Base-by-base conservation (phyloP, 2,113 vertebrate genomes). In the Daphoenositta chrysoptera region DNA sequence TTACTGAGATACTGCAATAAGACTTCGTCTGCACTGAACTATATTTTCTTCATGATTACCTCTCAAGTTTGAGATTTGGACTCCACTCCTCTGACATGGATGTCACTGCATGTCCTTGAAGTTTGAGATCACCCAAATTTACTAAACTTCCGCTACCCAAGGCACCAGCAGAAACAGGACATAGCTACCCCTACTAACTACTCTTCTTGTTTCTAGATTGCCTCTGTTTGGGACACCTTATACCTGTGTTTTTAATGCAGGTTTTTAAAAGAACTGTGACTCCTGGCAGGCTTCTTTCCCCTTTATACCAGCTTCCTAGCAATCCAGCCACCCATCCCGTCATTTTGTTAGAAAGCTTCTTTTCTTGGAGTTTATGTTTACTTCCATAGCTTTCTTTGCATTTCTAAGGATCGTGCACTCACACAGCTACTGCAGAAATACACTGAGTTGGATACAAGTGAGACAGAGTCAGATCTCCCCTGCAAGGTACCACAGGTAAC, bases 361-460 rank as follows among this genome's bases (percentile, higher is more conserved):
- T 78, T 65, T 35, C 27, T 15, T 53, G 7, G 11, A 77, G 16
- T 56, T 69, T n/a, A 24, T 24, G 14, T 71, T 79, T 31, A 58
- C 19, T 71, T 83, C 31, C 15, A 28, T 4, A 1, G 13, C 18
- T 8, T 60, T 64, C 19, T 87, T 58, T 50, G 65, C 16, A 33
- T 77, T 83, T 60, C 30, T 39, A 70, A 82, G 54, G 37, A 65
- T 3, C 18, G 2, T 10, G 14, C 15, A 35, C 19, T 42, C 27
- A 15, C 3, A 11, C 8, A n/a, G 21, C 31, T 65, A 26, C 15
- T 47, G 13, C 3, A 65, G 53, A 57, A 30, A 53, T 5, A 12
- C 24, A 11, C 3, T 11, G 7, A 73, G 33, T 0, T 21, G 13
- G 18, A 37, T 15, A 56, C 4, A 61, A 51, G 5, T 0, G 3